Percentiles rank a stretch among this genome's conserved stretches.
Evolutionary conservation across 2,113 vertebrate genomes (phyloP).

Genomic region (Pterocles orientalis): DNA sequence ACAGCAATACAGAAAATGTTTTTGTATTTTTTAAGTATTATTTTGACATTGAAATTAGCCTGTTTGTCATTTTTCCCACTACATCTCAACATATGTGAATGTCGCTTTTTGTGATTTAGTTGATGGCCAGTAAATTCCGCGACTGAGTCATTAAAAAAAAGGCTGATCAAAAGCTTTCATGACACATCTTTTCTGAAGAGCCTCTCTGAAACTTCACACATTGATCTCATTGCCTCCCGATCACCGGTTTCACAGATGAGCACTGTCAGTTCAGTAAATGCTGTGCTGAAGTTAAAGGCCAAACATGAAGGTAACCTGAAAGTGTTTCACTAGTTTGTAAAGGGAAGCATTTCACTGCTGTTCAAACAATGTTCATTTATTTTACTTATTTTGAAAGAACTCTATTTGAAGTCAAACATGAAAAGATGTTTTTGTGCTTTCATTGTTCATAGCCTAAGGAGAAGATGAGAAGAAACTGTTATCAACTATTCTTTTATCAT

Average conservation of each 20-base stretch:
- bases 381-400: constrained; percentile 14
- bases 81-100: background rate
- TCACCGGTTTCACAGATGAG: background rate
- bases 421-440: constrained; percentile 20
- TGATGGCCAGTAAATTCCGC: background rate
- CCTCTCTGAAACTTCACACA: background rate
- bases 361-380: background rate
- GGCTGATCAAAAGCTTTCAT: background rate
- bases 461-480: constrained; percentile 15
- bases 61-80: background rate
- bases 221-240: background rate
- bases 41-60: background rate
- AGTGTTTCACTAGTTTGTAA: background rate
- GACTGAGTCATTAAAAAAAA: background rate
- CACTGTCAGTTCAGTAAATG: background rate
- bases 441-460: background rate
- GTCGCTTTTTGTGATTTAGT: background rate
- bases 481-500: background rate
- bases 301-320: constrained; percentile 1
- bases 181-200: background rate
- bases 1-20: background rate
- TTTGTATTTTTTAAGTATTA: background rate
- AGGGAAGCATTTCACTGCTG: background rate
- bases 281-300: background rate
- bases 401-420: background rate